Base-by-base conservation (phyloP, 2,113 vertebrate species). In the Alligator sinensis region DNA sequence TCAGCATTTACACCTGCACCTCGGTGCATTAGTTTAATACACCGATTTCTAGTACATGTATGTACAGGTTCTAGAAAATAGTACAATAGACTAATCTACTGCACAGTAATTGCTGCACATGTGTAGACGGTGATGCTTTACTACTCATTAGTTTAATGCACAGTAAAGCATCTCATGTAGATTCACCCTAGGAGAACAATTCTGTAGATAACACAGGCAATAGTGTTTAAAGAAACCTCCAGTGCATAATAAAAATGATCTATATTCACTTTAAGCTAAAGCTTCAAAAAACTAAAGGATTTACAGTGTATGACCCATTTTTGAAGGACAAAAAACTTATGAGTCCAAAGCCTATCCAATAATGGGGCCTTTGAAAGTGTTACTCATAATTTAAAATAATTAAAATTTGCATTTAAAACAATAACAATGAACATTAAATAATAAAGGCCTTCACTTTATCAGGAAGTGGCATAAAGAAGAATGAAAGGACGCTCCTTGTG, bases 161-260 rank as follows among this genome's bases (percentile, higher is more conserved):
- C 47, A 47, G 47, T 47, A 47, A 47, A 47, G 47, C 47, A 47
- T 47, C 47, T 47, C 47, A 47, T 47, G 7, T 47, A 47, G 47
- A 47, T 47, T 47, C 47, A 47, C 47, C 47, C 47, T 47, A 47
- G 47, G 47, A 47, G 47, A 47, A 47, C 47, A 47, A 47, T 47
- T 47, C 47, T 47, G 47, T 47, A 47, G 93, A 80, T 68, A 91
- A 76, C 72, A 59, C 21, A 60, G 17, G 11, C 18, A 93, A 95
- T 80, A 90, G 76, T 91, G 60, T 47, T 88, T 86, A 92, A 77
- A 93, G 86, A 94, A 91, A 86, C 54, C 79, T 58, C 25, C 70
- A 62, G n/a, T 91, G 94, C 92, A 96, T 78, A 90, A 64, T 68
- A 28, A 96, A 92, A 92, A 96, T 9, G 9, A 59, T 3, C 57